Evolutionary conservation across 2,797 vertebrate genomes (phyloP).

Genomic region (Bradypodion ventrale): DNA sequence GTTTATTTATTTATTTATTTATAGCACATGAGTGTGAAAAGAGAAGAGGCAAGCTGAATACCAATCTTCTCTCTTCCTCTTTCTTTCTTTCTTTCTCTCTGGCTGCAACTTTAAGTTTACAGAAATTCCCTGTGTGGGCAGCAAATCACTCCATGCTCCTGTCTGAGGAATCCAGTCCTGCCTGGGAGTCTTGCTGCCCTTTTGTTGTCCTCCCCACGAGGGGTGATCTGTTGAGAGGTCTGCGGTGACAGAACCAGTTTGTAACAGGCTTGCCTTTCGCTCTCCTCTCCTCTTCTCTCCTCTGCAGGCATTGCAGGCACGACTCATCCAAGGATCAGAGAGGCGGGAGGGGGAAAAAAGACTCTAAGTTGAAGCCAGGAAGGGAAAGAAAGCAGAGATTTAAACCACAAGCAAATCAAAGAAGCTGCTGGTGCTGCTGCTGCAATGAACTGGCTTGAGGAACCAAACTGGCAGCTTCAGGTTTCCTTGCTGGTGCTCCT

Average conservation of each 20-base stretch:
- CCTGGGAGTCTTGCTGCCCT: slow-evolving; percentile 71
- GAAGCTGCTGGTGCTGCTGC: slow-evolving; percentile 21
- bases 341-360: slow-evolving; percentile 36
- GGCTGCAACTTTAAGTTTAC: slow-evolving; percentile 57
- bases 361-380: slow-evolving; percentile 35
- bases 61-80: background rate
- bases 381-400: slow-evolving; percentile 40
- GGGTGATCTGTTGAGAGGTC: slow-evolving; percentile 75
- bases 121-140: slow-evolving; percentile 59
- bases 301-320: slow-evolving; percentile 57
- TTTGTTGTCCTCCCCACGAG: slow-evolving; percentile 75
- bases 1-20: too few species aligned
- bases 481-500: slow-evolving; percentile 59
- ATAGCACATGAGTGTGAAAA: slow-evolving; percentile 23
- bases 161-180: slow-evolving; percentile 65
- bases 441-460: slow-evolving; percentile 66
- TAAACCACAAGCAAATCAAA: slow-evolving; percentile 31
- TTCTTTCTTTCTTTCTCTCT: background rate
- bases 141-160: slow-evolving; percentile 58
- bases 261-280: slow-evolving; percentile 77
- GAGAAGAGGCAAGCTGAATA: background rate
- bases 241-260: slow-evolving; percentile 78
- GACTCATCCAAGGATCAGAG: slow-evolving; percentile 49
- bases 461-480: slow-evolving; percentile 58
- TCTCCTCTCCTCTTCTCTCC: slow-evolving; percentile 56